Evolutionary conservation across 2,113 vertebrate genomes (phyloP), one percentile per base, ranked within the genome.

Genomic region (Nycticorax nycticorax): DNA sequence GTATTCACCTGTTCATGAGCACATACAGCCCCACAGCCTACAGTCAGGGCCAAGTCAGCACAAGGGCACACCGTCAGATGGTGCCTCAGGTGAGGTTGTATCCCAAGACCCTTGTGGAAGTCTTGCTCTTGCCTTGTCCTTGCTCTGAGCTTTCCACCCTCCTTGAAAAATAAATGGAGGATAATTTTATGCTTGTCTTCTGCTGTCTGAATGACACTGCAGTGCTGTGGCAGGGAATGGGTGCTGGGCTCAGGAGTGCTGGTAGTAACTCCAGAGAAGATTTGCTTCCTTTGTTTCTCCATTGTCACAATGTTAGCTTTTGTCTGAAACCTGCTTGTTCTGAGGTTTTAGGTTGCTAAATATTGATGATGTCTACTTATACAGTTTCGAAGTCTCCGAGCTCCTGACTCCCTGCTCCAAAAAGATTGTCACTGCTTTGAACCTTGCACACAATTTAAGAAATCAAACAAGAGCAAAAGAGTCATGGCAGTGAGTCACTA

Each of bases 341-440:
- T 18, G 1, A 85, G 53, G 52, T 92, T 93, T 92, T 79, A 52
- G 30, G 56, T 64, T 94, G 79, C 76, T 97, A 89, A 97, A 96
- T 95, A 92, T 88, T 95, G 85, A 97, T 93, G 92, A 71, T 91
- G 20, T 71, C 85, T 92, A 55, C 71, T 96, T 94, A 80, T 9
- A 30, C 37, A 72, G 50, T 96, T 93, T 83, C 0, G 0, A 87
- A 89, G 52, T 10, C 1, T 71, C 69, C 85, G 67, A 81, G 56
- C 43, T 85, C 63, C 55, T 8, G 26, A 72, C 48, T 96, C 85
- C 12, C 10, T 57, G 45, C 35, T 76, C 73, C 66, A 64, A 73
- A 81, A 95, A 81, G 82, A 71, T 12, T 89, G 89, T 62, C 87
- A 80, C 53, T 53, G 45, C 89, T 95, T 94, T 96, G 96, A 96